Percentiles rank a stretch among this genome's conserved stretches.
phyloP scores from a whole-genome alignment of 2,113 vertebrate species.

The Pseudolaguvia tuberculata region DNA sequence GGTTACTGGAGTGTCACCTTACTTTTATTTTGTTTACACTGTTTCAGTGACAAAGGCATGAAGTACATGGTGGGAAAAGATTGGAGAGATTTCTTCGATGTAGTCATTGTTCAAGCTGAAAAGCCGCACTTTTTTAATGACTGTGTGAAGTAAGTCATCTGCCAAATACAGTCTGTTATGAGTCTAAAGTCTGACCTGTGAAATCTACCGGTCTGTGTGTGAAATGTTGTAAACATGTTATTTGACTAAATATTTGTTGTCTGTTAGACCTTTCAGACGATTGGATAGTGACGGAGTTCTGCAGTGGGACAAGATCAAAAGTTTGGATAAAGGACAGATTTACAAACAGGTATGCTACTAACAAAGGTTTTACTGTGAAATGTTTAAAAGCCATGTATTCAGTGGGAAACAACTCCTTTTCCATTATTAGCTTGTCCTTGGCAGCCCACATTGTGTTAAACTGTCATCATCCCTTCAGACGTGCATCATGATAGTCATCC shows the following conservation, averaged over 20 bases:
- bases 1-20: neutral
- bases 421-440: too few relatives aligned
- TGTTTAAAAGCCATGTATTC: neutral
- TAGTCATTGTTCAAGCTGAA: constrained; percentile 79
- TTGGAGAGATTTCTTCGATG: constrained; percentile 81
- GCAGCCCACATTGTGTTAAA: too few relatives aligned
- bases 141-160: constrained; percentile 72
- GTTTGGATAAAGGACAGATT: constrained; percentile 75
- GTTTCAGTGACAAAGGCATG: constrained; percentile 78
- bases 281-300: constrained; percentile 75
- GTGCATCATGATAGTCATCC: too few relatives aligned
- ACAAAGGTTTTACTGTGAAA: neutral
- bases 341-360: constrained; percentile 73
- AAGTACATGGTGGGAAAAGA: constrained; percentile 77
- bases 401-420: neutral
- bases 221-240: neutral
- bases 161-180: neutral
- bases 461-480: too few relatives aligned
- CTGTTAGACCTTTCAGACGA: constrained; percentile 73
- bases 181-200: neutral
- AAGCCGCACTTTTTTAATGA: constrained; percentile 84
- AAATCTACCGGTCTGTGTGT: neutral
- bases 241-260: neutral
- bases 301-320: constrained; percentile 75
- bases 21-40: neutral